Evolutionary conservation across 2,113 vertebrate species (phyloP), one percentile per base, ranked within the genome.

Genomic region (Mugil cephalus): DNA sequence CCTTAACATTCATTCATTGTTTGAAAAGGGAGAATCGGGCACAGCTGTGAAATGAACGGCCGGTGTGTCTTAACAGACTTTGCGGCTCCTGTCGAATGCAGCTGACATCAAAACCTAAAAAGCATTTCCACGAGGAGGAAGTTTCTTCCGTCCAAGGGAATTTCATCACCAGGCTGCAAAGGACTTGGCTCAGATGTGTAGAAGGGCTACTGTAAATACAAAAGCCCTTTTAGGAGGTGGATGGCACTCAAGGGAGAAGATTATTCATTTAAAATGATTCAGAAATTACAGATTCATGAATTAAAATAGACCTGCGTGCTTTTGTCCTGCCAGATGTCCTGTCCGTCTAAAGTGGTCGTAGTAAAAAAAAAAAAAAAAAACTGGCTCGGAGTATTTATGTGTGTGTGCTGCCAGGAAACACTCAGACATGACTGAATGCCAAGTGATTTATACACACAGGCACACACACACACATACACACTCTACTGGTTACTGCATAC

Each of bases 291-390:
- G 58, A 78, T 73, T 61, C 34, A 24, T 40, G 61, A 67, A 30
- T 75, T 18, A 19, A 79, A 79, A 62, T 55, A 65, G 34, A 67
- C 52, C 12, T 17, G 48, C 17, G 2, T 7, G 68, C 18, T 39
- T 80, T 73, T 77, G 36, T 69, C 18, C 1, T 0, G 52, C 62
- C 77, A 80, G 73, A 63, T 77, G 82, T 70, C 43, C 35, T 21
- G 47, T 71, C 61, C 59, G 13, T 69, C 59, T 40, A 0, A 43
- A 73, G 56, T 30, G 56, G 50, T 3, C 30, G 18, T 10, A 38
- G 12, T n/a, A 24, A 35, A 34, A n/a, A n/a, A n/a, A n/a, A n/a
- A n/a, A n/a, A n/a, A n/a, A n/a, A n/a, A n/a, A 62, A 24, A 46
- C 13, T 1, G 39, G 12, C 56, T 52, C 24, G 4, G 11, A 35